Base-by-base conservation (phyloP, 2,113 vertebrate genomes). In the Elgaria multicarinata region DNA sequence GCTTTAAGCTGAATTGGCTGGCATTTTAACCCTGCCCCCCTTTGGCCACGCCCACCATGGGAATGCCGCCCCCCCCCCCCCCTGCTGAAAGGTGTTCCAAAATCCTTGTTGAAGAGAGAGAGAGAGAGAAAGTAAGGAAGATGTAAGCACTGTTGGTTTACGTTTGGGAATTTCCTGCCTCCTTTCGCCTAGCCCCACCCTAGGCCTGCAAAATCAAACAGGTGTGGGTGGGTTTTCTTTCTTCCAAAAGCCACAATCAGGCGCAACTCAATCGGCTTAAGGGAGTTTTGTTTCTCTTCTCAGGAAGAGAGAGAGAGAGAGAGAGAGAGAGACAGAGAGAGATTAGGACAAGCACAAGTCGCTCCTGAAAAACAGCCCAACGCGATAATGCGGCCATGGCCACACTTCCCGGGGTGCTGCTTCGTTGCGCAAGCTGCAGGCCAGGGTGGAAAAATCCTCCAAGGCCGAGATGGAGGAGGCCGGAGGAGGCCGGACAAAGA, bases 231-330 rank as follows among this genome's bases (percentile, higher is more conserved):
- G n/a, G n/a, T n/a, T n/a, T n/a, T n/a, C n/a, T n/a, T 31, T 18
- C 20, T 36, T 36, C 1, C 66, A 31, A 31, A 69, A 69, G 67
- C 67, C 39, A 75, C 22, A 78, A 46, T 13, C 42, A 46, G 10
- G 14, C 42, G 31, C 13, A 50, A 88, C 46, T 90, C 81, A 88
- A 3, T 36, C 26, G 33, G 90, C 92, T 89, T 76, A 93, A 92
- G 50, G 85, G 78, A 10, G 24, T 66, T 91, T 82, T 91, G 77
- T 92, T 93, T 92, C 50, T 46, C 91, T 92, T 71, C 82, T 90
- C 75, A n/a, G 74, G 42, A 3, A 8, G 71, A 74, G 33, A 36
- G 71, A 6, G 13, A 24, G 33, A 74, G 10, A 53, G 50, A 53
- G 46, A 50, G 46, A 50, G 46, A 50, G 46, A 50, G 46, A 50